Evolutionary conservation across 2,113 vertebrate species (phyloP), one percentile per base, ranked within the genome.

Genomic region (Platichthys stellatus): DNA sequence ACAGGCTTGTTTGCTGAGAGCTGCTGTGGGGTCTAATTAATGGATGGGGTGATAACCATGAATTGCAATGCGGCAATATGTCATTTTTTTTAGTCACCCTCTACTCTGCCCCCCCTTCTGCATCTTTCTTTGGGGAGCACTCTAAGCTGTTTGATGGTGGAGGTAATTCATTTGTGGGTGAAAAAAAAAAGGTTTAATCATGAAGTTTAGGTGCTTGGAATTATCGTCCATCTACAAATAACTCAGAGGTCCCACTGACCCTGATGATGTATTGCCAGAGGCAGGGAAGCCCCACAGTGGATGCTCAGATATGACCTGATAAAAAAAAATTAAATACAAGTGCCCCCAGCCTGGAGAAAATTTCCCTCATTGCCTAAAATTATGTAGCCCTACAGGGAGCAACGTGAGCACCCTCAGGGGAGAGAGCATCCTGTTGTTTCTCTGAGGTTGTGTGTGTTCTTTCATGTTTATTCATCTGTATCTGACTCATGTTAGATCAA

Each of bases 41-140:
- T 86, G 65, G 66, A 78, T 17, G 23, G 65, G 45, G 64, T 28
- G 6, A 71, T 81, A 85, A 53, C 20, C 76, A 86, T 90, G 91
- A 91, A 91, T 90, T 88, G 64, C 83, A 88, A 88, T 84, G 85
- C 35, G 8, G 73, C 59, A 69, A 84, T 86, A 66, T 76, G 72
- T 83, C 80, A 57, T 82, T 59, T 74, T 80, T 59, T 31, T 26
- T 7, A 3, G 73, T 49, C 17, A 13, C 51, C 58, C 40, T 47
- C 63, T 62, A 21, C 60, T 66, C 51, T 54, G 45, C 67, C 65
- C 21, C 21, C 23, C 56, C 60, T 64, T 47, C 38, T 74, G 35
- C 67, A 49, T 86, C 68, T 78, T 80, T 65, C 76, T 75, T 80
- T 15, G 61, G 63, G 45, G 65, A 80, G 57, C 15, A 62, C 80